Percentiles rank a stretch among this genome's conserved stretches.
Conservation (phyloP, 2,888 invertebrate species). For the Mythimna impura region DNA sequence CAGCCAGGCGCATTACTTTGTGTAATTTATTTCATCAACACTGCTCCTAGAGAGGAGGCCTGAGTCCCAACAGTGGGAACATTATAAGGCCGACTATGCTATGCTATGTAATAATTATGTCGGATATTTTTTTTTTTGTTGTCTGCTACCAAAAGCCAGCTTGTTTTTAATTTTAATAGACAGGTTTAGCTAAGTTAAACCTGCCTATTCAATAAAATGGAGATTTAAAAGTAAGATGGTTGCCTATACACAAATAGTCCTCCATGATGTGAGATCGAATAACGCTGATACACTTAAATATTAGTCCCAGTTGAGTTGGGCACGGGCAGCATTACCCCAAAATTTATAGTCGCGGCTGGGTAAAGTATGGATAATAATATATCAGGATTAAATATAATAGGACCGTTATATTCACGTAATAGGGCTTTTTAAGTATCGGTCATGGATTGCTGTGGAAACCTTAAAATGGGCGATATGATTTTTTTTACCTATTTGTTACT, state of each 20-base stretch:
- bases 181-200: not conserved
- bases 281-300: slow-evolving; percentile 58
- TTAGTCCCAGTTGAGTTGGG: slow-evolving; percentile 59
- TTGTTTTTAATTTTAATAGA: no score
- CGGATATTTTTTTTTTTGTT: no score
- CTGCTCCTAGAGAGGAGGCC: no score
- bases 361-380: slow-evolving; percentile 62
- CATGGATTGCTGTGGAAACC: not conserved
- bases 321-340: slow-evolving; percentile 52
- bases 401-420: slow-evolving; percentile 41
- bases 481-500: no score
- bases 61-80: no score
- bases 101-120: no score
- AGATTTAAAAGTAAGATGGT: slow-evolving; percentile 7
- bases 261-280: slow-evolving; percentile 42
- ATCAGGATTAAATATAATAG: slow-evolving; percentile 62
- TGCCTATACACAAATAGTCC: slow-evolving; percentile 15
- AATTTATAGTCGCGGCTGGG: slow-evolving; percentile 49
- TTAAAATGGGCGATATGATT: not conserved
- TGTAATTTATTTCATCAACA: no score
- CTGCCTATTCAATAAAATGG: not conserved
- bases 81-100: no score
- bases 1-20: no score
- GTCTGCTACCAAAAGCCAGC: no score
- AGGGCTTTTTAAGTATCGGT: slow-evolving; percentile 12